Conservation (phyloP, 2,113 vertebrate species). For the Aspiorhynchus laticeps region DNA sequence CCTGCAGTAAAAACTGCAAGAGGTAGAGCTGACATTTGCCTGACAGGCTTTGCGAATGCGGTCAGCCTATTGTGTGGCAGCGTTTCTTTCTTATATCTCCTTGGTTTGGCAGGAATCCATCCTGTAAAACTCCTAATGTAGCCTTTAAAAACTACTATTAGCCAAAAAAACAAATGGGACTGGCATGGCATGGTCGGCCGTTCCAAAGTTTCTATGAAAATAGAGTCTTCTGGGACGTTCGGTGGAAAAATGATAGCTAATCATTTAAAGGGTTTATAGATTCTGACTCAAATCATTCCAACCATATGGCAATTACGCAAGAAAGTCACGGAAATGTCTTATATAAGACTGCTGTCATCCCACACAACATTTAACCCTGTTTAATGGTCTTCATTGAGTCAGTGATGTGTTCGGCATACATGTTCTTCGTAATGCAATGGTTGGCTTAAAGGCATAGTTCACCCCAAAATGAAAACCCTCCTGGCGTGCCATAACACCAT, state of each 20-base stretch:
- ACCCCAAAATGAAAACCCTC: not conserved
- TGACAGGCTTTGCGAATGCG: slow-evolving; percentile 40
- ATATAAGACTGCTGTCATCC: slow-evolving; percentile 1
- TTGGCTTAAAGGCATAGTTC: not conserved
- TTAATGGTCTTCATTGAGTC: not conserved
- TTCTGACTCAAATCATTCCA: slow-evolving; percentile 15
- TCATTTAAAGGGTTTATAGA: slow-evolving; percentile 14
- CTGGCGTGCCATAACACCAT: not conserved
- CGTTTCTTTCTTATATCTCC: slow-evolving; percentile 45
- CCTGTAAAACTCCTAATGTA: slow-evolving; percentile 12
- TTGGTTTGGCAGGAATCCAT: not conserved
- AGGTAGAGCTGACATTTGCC: slow-evolving; percentile 39
- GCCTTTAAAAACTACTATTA: not conserved
- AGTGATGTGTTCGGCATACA: not conserved
- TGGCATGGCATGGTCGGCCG: not conserved
- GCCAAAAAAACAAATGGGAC: slow-evolving; percentile 19
- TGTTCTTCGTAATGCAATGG: not conserved
- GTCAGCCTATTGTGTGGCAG: slow-evolving; percentile 56
- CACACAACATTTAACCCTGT: not conserved
- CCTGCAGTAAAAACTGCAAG: slow-evolving; percentile 49
- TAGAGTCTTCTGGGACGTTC: slow-evolving; percentile 21
- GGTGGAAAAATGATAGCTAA: slow-evolving; percentile 15
- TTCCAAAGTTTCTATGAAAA: not conserved
- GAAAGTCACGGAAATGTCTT: not conserved
- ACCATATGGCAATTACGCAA: not conserved